Percentiles rank a stretch among this genome's conserved stretches.
These are phyloP conservation scores for Invenusta paracnida DNA, from an alignment of 2,888 invertebrate genomes.

Conservation along the genomic window DNA sequence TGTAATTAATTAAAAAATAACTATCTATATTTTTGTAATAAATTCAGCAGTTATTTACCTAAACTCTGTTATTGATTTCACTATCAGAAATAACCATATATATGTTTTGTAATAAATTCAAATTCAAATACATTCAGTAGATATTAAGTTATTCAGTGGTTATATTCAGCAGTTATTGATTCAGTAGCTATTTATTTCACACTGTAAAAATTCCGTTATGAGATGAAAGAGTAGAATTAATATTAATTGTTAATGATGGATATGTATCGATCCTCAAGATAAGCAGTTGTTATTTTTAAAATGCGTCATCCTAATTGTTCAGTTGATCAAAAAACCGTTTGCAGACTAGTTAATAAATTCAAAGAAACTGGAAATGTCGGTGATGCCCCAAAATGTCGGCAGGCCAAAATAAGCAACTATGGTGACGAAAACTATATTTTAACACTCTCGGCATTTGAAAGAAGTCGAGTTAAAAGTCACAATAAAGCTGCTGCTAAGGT, in stretches of 20 bases:
- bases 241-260: background rate
- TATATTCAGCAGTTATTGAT: no score
- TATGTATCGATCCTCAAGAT: background rate
- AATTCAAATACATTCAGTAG: no score
- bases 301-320: background rate
- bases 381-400: background rate
- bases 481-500: background rate
- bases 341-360: background rate
- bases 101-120: no score
- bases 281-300: background rate
- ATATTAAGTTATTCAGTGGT: no score
- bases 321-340: background rate
- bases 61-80: no score
- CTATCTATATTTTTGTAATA: no score
- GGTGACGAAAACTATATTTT: background rate
- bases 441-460: background rate
- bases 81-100: no score
- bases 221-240: background rate
- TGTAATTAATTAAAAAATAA: no score
- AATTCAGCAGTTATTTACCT: no score
- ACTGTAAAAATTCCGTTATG: background rate
- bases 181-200: background rate
- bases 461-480: background rate
- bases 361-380: background rate
- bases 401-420: background rate